These are phyloP conservation scores for Pediacus dermestoides DNA, from an alignment of 2,888 invertebrate genomes.

Conservation along the genomic window DNA sequence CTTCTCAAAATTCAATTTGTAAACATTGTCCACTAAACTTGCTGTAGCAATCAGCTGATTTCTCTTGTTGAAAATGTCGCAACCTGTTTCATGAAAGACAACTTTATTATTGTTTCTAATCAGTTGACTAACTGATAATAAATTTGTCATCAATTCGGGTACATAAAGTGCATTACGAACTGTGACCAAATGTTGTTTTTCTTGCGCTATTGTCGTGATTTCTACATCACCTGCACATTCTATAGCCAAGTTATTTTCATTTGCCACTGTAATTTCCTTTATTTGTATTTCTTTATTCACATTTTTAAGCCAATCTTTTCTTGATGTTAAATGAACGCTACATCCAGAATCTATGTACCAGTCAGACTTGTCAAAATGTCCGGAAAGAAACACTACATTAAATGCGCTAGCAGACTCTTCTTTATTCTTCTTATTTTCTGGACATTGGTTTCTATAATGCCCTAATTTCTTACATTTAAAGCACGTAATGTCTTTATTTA, in stretches of 20 bases:
- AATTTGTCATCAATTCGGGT: constrained; percentile 3
- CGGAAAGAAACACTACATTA: constrained; percentile 26
- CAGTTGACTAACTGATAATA: constrained; percentile 19
- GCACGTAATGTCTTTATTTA: constrained; percentile 11
- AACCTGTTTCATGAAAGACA: constrained; percentile 22
- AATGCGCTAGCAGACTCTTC: constrained; percentile 16
- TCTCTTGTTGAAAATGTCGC: constrained; percentile 25
- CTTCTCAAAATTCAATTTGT: constrained; percentile 19
- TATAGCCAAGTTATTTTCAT: constrained; percentile 22
- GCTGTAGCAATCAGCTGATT: constrained; percentile 22
- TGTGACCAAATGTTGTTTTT: not conserved
- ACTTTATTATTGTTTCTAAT: constrained; percentile 28
- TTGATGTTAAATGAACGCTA: constrained; percentile 28
- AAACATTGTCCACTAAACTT: constrained; percentile 22
- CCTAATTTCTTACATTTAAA: constrained; percentile 25
- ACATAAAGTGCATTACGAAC: not conserved
- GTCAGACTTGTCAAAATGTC: constrained; percentile 20
- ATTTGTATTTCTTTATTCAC: constrained; percentile 11
- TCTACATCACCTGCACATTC: constrained; percentile 23
- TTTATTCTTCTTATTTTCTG: not conserved
- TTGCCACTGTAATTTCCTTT: constrained; percentile 23
- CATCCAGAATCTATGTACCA: constrained; percentile 35
- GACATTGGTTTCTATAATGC: constrained; percentile 26
- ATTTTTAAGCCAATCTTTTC: constrained; percentile 18
- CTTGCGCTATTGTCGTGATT: constrained; percentile 15